Percentiles rank a stretch among this genome's conserved stretches.
phyloP scores from a whole-genome alignment of 2,113 vertebrate species.

The Lonchura striata region DNA sequence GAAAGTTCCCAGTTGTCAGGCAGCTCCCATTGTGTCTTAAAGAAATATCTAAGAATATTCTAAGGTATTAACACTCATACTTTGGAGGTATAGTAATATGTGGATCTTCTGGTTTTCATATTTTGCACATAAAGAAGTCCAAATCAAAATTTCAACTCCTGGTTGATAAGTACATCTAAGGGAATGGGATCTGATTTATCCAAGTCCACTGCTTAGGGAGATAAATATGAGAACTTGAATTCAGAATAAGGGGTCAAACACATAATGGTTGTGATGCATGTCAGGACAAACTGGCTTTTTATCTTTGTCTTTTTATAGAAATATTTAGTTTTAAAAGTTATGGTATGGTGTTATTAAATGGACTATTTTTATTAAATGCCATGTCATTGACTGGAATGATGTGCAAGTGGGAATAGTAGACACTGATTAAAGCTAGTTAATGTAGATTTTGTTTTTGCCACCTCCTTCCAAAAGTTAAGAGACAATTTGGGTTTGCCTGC shows the following conservation, averaged over 20 bases:
- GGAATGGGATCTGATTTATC: constrained; percentile 46
- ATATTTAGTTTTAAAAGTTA: constrained; percentile 4
- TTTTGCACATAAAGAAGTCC: constrained; percentile 47
- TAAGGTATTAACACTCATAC: neutral
- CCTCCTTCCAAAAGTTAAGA: constrained; percentile 24
- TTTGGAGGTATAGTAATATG: neutral
- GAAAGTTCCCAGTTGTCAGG: neutral
- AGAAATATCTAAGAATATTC: neutral
- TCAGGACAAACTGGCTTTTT: constrained; percentile 46
- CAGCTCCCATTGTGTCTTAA: neutral
- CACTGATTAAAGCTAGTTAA: neutral
- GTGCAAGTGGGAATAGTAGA: neutral
- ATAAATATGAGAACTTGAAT: constrained; percentile 68
- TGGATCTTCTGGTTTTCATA: constrained; percentile 16
- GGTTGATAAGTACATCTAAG: constrained; percentile 53
- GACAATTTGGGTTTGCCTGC: neutral
- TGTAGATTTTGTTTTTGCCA: neutral
- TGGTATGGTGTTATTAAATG: neutral
- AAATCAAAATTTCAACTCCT: constrained; percentile 49
- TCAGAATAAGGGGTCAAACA: constrained; percentile 54
- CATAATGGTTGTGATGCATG: neutral
- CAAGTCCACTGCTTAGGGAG: constrained; percentile 33
- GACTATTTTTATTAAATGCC: neutral
- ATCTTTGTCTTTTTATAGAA: neutral
- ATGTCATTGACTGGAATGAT: neutral